Evolutionary conservation across 2,797 vertebrate species (phyloP).

Genomic region (Choloepus didactylus): DNA sequence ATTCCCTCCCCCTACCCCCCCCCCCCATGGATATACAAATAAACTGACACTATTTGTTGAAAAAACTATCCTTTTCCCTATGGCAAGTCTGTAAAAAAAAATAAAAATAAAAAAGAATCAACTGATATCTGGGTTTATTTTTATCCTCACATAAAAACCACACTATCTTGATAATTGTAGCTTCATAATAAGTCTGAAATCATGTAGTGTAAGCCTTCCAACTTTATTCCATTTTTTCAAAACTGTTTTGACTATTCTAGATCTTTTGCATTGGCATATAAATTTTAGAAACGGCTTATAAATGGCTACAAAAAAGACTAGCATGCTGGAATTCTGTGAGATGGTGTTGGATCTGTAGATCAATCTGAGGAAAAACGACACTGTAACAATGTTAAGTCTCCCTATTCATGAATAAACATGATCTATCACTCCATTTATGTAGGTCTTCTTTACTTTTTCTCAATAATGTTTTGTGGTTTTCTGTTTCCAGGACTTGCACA

Average conservation of each 20-base stretch:
- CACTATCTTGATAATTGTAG: background rate
- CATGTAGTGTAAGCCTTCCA: background rate
- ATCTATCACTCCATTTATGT: accelerated
- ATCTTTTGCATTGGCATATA: background rate
- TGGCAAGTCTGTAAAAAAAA: background rate
- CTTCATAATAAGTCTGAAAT: background rate
- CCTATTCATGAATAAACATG: background rate
- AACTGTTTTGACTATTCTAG: background rate
- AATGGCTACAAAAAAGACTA: background rate
- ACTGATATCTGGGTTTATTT: background rate
- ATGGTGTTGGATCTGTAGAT: background rate
- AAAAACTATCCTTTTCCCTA: background rate
- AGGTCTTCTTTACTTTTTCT: background rate
- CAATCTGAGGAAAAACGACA: background rate
- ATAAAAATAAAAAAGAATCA: background rate
- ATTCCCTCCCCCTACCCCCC: background rate
- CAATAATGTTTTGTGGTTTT: no score
- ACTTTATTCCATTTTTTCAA: background rate
- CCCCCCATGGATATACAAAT: background rate
- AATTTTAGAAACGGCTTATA: background rate
- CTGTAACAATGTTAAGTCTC: background rate
- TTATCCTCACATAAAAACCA: background rate
- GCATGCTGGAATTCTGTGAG: background rate
- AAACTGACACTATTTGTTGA: background rate
- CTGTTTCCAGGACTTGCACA: background rate